phyloP scores from a whole-genome alignment of 2,797 vertebrate species.

The Serranus cabrilla region DNA sequence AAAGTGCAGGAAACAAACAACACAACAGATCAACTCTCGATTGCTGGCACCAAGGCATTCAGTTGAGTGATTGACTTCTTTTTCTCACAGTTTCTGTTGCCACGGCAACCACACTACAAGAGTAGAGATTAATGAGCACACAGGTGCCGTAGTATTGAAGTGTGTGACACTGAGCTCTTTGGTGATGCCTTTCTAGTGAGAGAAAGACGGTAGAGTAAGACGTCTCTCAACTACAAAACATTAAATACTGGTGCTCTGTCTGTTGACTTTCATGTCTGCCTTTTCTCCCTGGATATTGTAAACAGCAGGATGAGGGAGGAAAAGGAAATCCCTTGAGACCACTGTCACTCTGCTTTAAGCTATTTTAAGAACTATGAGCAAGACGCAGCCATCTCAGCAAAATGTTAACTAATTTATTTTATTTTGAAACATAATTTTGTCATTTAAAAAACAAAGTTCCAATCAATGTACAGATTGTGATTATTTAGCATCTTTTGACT shows the following conservation, averaged over 20 bases:
- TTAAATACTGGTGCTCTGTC: background rate
- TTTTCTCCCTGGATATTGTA: slow-evolving; percentile 14
- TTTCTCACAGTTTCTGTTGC: slow-evolving; percentile 63
- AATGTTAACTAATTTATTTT: no score
- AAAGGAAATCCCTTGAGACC: slow-evolving; percentile 36
- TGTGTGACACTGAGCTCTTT: slow-evolving; percentile 21
- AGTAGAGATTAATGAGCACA: slow-evolving; percentile 62
- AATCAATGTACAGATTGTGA: no score
- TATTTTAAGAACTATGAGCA: slow-evolving; percentile 18
- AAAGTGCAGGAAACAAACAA: background rate
- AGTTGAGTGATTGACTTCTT: slow-evolving; percentile 59
- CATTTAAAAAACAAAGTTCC: no score
- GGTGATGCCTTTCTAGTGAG: slow-evolving; percentile 23
- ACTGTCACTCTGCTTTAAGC: slow-evolving; percentile 13
- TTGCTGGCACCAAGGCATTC: slow-evolving; percentile 27
- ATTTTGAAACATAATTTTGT: no score
- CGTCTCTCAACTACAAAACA: background rate
- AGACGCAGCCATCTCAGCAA: slow-evolving; percentile 18
- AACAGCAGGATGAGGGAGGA: slow-evolving; percentile 42
- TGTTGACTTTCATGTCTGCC: slow-evolving; percentile 19
- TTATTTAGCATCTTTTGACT: no score
- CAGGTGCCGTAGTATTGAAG: slow-evolving; percentile 59
- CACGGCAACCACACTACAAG: slow-evolving; percentile 66
- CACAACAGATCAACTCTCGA: slow-evolving; percentile 28
- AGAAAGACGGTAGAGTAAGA: slow-evolving; percentile 21